Evolutionary conservation across 2,888 invertebrate genomes (phyloP), one percentile per base, ranked within the genome.

Genomic region (Pyrgus malvae): DNA sequence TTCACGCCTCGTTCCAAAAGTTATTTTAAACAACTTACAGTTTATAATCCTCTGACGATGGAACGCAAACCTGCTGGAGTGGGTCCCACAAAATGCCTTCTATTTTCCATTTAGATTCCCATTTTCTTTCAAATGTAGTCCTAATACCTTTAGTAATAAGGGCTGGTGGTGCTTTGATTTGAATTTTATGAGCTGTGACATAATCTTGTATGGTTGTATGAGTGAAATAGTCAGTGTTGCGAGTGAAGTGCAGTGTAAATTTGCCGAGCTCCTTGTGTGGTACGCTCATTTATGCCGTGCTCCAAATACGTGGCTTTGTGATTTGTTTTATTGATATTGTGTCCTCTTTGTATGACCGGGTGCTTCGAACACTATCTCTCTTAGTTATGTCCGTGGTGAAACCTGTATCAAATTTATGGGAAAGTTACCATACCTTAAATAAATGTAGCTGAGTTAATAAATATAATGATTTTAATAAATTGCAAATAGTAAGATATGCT

Each of bases 201-300:
- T 59, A 64, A 33, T 42, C 60, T 71, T 63, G 75, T 66, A 48
- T 53, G 57, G 65, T 65, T 74, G 69, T 78, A 73, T 75, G 76
- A 78, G 78, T 81, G 76, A 80, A 82, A 83, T 76, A 83, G 83
- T 78, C 76, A 84, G 78, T 84, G 88, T 86, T 71, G 79, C 83
- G 60, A 73, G 68, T 78, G 70, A 76, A 87, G 88, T 81, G 89
- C 81, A 80, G 79, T 83, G 89, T 81, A 83, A 85, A 89, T 88
- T 89, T 86, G 82, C 81, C 69, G 72, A 78, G 69, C 76, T 79
- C 77, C 80, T 83, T 77, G 77, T 77, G 83, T 69, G 83, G 80
- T 65, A 65, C 78, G 74, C 74, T 74, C 78, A 76, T 79, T 83
- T 82, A 79, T 80, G 76, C 76, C 69, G 58, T 72, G 71, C 69